Evolutionary conservation across 2,888 invertebrate genomes (phyloP).

Genomic region (Stenichneumon culpator): DNA sequence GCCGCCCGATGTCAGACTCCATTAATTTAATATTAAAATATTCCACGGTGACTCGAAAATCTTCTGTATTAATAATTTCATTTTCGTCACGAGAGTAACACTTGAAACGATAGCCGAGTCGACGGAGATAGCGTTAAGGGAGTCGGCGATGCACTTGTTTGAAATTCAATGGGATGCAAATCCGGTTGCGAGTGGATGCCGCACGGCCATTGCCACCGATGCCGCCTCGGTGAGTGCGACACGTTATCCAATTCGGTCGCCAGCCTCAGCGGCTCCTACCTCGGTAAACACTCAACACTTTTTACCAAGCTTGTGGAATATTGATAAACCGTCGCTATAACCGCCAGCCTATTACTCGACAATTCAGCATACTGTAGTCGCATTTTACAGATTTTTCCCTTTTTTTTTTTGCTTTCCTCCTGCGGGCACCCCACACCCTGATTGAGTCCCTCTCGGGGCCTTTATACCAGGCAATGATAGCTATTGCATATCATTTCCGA

Average conservation of each 20-base stretch:
- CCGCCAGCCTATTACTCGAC: conserved; percentile 42
- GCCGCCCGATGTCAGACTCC: background rate
- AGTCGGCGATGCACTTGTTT: conserved; percentile 74
- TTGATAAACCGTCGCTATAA: conserved; percentile 77
- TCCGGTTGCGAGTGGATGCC: conserved; percentile 69
- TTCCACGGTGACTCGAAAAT: conserved; percentile 56
- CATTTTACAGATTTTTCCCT: background rate
- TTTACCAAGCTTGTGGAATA: conserved; percentile 83
- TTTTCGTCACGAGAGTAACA: conserved; percentile 77
- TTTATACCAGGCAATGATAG: too few species aligned
- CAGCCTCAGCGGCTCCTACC: conserved; percentile 56
- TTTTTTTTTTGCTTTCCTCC: conserved; percentile 39
- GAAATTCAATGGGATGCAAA: conserved; percentile 84
- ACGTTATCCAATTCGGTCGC: conserved; percentile 73
- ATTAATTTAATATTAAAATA: conserved; percentile 61
- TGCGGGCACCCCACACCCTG: too few species aligned
- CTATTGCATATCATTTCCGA: too few species aligned
- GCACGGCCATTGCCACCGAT: conserved; percentile 30
- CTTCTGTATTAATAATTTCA: conserved; percentile 80
- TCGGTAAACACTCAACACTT: conserved; percentile 81
- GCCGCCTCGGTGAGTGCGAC: conserved; percentile 45
- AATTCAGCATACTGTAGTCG: conserved; percentile 50
- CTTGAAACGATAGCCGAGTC: conserved; percentile 74
- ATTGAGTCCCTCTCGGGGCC: too few species aligned
- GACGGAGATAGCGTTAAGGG: conserved; percentile 52